Evolutionary conservation across 2,113 vertebrate species (phyloP).

Genomic region (Pelobates fuscus): DNA sequence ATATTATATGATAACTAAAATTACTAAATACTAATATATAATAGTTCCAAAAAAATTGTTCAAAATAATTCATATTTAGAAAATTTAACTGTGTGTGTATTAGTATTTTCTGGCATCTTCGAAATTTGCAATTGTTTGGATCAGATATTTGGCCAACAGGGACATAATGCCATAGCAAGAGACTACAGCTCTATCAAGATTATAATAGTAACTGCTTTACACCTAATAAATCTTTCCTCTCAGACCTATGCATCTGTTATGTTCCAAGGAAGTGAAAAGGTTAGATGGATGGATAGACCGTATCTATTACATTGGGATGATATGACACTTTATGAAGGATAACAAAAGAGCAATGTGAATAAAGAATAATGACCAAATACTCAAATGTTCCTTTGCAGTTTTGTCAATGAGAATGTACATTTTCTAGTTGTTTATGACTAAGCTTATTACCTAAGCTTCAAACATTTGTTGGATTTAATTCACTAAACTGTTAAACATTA

Average conservation of each 20-base stretch:
- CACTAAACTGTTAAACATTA: no score
- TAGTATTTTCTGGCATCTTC: constrained; percentile 29
- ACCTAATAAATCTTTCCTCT: constrained; percentile 45
- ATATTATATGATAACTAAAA: no score
- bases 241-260: constrained; percentile 38
- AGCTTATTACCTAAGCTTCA: no score
- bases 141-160: constrained; percentile 28
- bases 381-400: constrained; percentile 22
- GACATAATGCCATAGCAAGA: constrained; percentile 21
- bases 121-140: constrained; percentile 44
- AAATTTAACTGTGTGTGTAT: no score
- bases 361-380: constrained; percentile 42
- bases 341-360: constrained; percentile 22
- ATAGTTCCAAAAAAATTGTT: no score
- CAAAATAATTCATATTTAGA: no score
- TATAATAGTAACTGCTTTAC: constrained; percentile 40
- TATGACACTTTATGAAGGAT: constrained; percentile 45
- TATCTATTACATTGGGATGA: constrained; percentile 41
- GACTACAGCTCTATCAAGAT: constrained; percentile 43
- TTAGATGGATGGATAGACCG: constrained; percentile 47
- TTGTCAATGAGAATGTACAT: no score
- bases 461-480: no score
- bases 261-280: constrained; percentile 37
- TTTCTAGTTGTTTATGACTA: no score
- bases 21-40: no score